Evolutionary conservation across 2,888 invertebrate genomes (phyloP), one percentile per base, ranked within the genome.

Genomic region (Celastrina argiolus): DNA sequence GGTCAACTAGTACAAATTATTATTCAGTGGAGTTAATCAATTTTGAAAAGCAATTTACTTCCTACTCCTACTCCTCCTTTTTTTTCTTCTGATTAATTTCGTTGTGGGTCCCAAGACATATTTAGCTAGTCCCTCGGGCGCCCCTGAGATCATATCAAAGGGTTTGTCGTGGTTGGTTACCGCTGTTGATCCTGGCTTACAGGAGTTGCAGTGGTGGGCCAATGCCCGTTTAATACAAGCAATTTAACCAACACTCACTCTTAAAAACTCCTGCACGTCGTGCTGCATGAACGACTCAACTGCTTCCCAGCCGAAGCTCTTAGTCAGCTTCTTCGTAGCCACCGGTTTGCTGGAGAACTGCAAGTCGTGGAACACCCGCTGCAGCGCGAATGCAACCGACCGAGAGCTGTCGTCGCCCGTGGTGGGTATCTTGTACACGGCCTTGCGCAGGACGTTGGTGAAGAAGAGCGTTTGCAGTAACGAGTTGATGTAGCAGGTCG

Each of bases 401-500:
- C 86, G 78, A 28, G 97, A 96, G 58, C 97, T 96, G 83, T 99
- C 99, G 82, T 99, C 99, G 65, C 97, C 97, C 75, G 98, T 98
- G 4, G 99, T 99, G 18, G 99, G 99, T 94, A 99, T 99, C 88
- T 98, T 96, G 84, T 99, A 99, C 22, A 99, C 99, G 34, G 99
- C 98, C 92, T 97, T 94, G 56, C 96, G 93, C 68, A 96, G 84
- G 70, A 95, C 93, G 88, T 99, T 99, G 7, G 99, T 99, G 86
- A 99, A 99, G 91, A 97, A 99, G 12, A 99, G 91, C 0, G 99
- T 99, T 91, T 99, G 99, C 36, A 99, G 92, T 51, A 99, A 93
- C 0, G 99, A 99, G 84, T 99, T 99, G 99, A 99, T 99, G 85
- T 99, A 99, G 86, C 99, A 99, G 0, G 99, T 99, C 42, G 99